Conservation (phyloP, 2,113 vertebrate species). For the Peromyscus leucopus region DNA sequence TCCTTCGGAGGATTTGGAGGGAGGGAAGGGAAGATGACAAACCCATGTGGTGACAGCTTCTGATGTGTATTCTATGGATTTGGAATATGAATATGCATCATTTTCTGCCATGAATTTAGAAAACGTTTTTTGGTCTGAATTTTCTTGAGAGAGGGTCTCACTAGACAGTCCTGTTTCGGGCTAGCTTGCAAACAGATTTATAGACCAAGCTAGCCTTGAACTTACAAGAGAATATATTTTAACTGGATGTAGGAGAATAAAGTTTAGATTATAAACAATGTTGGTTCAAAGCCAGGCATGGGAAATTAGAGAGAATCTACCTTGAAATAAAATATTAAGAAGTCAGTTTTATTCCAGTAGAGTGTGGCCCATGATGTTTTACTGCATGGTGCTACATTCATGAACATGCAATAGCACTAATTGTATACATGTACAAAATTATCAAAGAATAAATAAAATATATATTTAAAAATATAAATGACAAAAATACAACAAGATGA, state of each 20-base stretch:
- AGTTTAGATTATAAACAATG: neutral
- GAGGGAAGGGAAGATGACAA: neutral
- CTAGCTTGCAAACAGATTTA: neutral
- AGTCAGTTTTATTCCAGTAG: neutral
- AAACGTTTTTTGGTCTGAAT: neutral
- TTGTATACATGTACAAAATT: neutral
- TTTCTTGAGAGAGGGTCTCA: neutral
- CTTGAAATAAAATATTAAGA: neutral
- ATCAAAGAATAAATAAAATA: neutral
- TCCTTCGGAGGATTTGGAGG: neutral
- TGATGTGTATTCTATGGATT: conserved; percentile 5
- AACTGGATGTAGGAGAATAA: neutral
- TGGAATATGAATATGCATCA: neutral
- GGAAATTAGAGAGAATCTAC: neutral
- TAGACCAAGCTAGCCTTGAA: neutral
- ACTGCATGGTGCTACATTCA: neutral
- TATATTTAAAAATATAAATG: neutral
- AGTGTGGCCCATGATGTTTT: neutral
- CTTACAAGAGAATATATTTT: neutral
- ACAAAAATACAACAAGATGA: neutral
- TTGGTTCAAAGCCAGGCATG: neutral
- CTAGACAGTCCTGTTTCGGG: neutral
- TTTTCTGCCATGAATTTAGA: neutral
- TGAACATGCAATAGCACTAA: neutral
- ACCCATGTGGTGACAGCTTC: neutral